Base-by-base conservation (phyloP, 2,113 vertebrate species). In the Glaucidium brasilianum region DNA sequence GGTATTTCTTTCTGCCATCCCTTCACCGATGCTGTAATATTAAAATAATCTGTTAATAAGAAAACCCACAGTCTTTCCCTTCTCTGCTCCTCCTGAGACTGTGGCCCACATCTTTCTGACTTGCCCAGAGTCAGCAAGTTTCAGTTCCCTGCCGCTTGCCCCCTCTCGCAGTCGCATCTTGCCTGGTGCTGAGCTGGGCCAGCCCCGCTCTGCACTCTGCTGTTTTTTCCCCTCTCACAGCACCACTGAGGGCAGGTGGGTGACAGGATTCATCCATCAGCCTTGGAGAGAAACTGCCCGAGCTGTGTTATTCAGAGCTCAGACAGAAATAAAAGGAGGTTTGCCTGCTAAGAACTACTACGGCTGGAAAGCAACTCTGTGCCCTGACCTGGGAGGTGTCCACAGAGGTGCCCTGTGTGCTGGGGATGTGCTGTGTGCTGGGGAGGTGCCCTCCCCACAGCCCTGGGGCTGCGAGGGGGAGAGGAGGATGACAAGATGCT, bases 81-180 rank as follows among this genome's bases (percentile, higher is more conserved):
- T 39, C 62, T 75, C 67, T 56, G 67, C 52, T 88, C 32, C 55
- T 68, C 39, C 43, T 11, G 32, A 80, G 5, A 13, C 9, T 7
- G 18, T 41, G 60, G 14, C 20, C 37, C 52, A 15, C 0, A 0
- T 7, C 34, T 6, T 64, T 91, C 73, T 79, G 56, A 30, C 17
- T 43, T 60, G 69, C 80, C 21, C 14, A 26, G n/a, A 58, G 15
- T 83, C 85, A 91, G 89, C 84, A 85, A 12, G 66, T 95, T 78
- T 91, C 66, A 12, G 52, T 94, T 97, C 85, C 75, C 22, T 14
- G n/a, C 6, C 0, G 8, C 45, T 20, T 47, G 29, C 8, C 25
- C 25, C 18, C 41, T 20, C 11, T 16, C 41, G 43, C 50, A 64
- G 26, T 52, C 4, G 0, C 27, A 11, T 25, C 30, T 30, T 29